Evolutionary conservation across 2,797 vertebrate genomes (phyloP), one percentile per base, ranked within the genome.

Genomic region (Amphiprion clarkii): DNA sequence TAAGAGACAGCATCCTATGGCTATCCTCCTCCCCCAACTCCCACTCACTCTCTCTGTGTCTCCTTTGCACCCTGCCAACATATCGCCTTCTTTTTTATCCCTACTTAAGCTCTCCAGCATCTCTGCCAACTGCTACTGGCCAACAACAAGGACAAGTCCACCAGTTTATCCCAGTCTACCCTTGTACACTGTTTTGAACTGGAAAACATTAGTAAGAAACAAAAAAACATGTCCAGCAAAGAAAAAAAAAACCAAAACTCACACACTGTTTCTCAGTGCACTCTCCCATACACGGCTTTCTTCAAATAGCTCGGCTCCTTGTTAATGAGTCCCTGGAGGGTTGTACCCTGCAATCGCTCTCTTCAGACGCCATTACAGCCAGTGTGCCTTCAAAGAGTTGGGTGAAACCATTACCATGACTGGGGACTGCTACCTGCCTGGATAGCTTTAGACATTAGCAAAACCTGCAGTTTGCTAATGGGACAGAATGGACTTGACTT

Each of bases 321-420:
- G 1, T 84, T 94, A 93, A 94, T 93, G 93, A 94, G 92, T 90
- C 93, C 87, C 91, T 51, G 52, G 83, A 88, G 93, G 83, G 58
- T 83, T 81, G 82, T 74, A 80, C 78, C 89, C 79, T 63, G 53
- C 87, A 82, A 88, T 87, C 78, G 62, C 76, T 88, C 87, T 91
- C 83, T 88, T 88, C 89, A 90, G 89, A 88, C 74, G 56, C 85
- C 88, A 89, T 90, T 89, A 88, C 61, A 71, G 86, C 82, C 77
- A 82, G 76, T 16, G 82, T 81, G 59, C 59, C 91, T 91, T 94
- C 89, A 94, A 91, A 93, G 89, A 74, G 68, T 77, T 73, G 71
- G 80, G 80, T 56, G 67, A 80, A 81, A 81, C 63, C 73, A 86
- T 90, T 87, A 86, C 71, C 84, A 84, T 79, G 87, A 87, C 78